phyloP scores from a whole-genome alignment of 2,113 vertebrate genomes.

The Rhabdornis inornatus region DNA sequence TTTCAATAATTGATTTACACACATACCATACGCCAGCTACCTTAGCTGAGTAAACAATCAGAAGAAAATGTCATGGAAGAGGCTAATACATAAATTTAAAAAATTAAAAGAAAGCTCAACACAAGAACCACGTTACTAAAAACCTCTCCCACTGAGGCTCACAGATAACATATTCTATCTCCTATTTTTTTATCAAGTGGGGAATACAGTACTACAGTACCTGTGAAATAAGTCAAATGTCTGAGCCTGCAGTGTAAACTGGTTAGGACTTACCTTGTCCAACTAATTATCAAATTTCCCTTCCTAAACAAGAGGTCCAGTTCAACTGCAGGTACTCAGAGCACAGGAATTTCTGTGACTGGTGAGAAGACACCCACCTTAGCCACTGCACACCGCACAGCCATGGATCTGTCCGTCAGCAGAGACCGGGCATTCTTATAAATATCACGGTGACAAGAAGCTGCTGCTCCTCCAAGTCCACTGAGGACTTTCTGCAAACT shows the following conservation, averaged over 20 bases:
- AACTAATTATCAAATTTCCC: neutral
- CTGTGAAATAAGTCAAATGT: neutral
- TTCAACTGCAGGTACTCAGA: neutral
- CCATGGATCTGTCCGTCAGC: conserved; percentile 95
- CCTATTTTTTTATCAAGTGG: neutral
- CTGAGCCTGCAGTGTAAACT: neutral
- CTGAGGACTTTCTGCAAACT: conserved; percentile 94
- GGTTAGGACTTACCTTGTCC: neutral
- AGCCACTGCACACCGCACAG: conserved; percentile 91
- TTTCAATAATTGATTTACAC: neutral
- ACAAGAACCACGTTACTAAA: neutral
- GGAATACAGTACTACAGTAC: neutral
- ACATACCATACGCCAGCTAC: neutral
- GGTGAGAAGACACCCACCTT: conserved; percentile 78
- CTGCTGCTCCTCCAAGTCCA: conserved; percentile 93
- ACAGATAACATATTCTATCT: neutral
- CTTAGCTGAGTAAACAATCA: neutral
- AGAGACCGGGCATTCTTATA: conserved; percentile 95
- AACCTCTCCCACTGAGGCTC: neutral
- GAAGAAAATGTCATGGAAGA: neutral
- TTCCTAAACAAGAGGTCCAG: neutral
- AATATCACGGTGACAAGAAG: conserved; percentile 95
- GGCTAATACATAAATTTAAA: neutral
- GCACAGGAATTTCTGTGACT: neutral
- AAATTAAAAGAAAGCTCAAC: neutral